phyloP scores from a whole-genome alignment of 2,113 vertebrate genomes.

The Corythornis madagascariensis region DNA sequence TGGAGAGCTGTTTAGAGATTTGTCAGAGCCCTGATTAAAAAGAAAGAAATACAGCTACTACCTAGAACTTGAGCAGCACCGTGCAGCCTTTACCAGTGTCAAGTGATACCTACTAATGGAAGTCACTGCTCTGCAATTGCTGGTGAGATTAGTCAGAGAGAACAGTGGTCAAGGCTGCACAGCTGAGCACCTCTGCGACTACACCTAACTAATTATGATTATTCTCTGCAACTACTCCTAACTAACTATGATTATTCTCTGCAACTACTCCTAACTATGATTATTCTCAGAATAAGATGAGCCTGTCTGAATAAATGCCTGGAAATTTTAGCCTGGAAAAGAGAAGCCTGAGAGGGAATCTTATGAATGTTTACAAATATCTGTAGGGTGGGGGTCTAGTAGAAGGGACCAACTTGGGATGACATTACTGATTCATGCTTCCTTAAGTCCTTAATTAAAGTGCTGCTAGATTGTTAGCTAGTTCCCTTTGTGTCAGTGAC shows the following conservation, averaged over 20 bases:
- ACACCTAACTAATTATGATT: background rate
- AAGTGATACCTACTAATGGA: background rate
- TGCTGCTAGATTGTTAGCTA: background rate
- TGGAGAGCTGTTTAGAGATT: background rate
- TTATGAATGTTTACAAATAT: too few species aligned
- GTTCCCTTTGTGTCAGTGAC: background rate
- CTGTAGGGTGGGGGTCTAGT: too few species aligned
- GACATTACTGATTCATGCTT: background rate
- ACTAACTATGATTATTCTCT: background rate
- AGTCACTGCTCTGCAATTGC: background rate
- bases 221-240: background rate
- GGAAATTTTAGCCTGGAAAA: too few species aligned
- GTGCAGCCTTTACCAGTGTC: background rate
- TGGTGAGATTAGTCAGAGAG: background rate
- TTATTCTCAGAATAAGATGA: background rate
- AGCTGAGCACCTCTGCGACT: background rate
- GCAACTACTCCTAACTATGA: too few species aligned
- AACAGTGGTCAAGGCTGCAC: background rate
- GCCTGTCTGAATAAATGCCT: background rate
- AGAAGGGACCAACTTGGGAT: background rate
- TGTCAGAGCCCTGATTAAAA: background rate
- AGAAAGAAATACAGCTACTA: background rate
- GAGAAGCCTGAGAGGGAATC: too few species aligned
- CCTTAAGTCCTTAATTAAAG: background rate
- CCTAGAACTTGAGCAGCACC: background rate